These are phyloP conservation scores for Callipepla californica DNA, from an alignment of 2,113 vertebrate genomes.

Conservation along the genomic window DNA sequence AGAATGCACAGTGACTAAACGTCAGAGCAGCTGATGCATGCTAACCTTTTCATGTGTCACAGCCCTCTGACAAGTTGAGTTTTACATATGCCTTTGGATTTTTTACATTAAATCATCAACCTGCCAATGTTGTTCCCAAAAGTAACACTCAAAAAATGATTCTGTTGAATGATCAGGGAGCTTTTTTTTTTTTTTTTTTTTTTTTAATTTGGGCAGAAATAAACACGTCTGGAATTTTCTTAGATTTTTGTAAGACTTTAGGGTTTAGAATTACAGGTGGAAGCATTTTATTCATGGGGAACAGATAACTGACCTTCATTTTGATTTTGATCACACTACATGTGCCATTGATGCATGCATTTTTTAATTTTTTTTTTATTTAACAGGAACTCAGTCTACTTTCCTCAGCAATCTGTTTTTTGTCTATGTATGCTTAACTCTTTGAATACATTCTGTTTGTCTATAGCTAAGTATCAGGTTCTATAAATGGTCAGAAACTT, in stretches of 20 bases:
- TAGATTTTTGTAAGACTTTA: background rate
- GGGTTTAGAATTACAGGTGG: background rate
- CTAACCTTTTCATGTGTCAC: constrained; percentile 28
- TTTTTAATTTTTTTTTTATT: background rate
- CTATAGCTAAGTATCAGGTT: background rate
- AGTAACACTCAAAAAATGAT: background rate
- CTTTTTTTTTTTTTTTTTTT: background rate
- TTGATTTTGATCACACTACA: background rate
- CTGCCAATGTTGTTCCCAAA: background rate
- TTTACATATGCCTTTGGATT: constrained; percentile 35
- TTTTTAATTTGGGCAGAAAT: background rate
- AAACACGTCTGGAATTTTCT: background rate
- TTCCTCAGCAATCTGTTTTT: background rate
- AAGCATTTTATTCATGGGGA: background rate
- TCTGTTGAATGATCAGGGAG: background rate
- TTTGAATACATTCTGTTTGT: background rate
- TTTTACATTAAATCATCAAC: constrained; percentile 30
- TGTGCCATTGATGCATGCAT: background rate
- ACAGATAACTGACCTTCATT: background rate
- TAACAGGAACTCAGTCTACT: background rate
- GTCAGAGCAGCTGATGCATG: background rate
- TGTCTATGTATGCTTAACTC: background rate
- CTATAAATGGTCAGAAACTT: background rate
- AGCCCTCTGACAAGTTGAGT: constrained; percentile 21
- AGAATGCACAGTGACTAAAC: background rate